Evolutionary conservation across 2,797 vertebrate species (phyloP), one percentile per base, ranked within the genome.

Genomic region (Danio choprae): DNA sequence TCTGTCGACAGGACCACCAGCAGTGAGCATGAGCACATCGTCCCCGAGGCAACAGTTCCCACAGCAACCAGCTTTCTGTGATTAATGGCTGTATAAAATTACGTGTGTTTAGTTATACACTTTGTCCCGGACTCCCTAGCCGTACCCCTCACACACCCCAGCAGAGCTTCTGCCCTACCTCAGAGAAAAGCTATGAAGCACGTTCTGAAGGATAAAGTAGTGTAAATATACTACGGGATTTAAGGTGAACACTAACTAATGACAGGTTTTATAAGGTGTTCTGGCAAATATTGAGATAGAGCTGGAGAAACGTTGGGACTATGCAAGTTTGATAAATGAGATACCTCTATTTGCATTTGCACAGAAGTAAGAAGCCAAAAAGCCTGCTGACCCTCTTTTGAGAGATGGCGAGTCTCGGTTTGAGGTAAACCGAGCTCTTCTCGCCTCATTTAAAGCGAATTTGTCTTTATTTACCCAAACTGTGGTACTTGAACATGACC

Each of bases 1-100:
- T 74, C 83, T 63, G 62, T 79, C 67, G 85, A 90, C 89, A 89
- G 89, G 92, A 93, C 93, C 92, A 92, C 92, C 92, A 74, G 88
- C 76, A 75, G 84, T 7, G 87, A 89, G 82, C 22, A 83, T 84
- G 90, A 90, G 84, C 84, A 43, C 86, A 84, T 83, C 59, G 22
- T 83, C 83, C 82, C 84, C 10, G 20, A 53, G 86, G 85, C 84
- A 58, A 76, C 75, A 87, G 86, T 88, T 69, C 59, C 55, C 15
- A 6, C 12, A 38, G 59, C 58, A 71, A 44, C 12, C 1, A 12
- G 62, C 58, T 86, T 85, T 82, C 80, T 81, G 85, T 90, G 91
- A 92, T 93, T 91, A 90, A 93, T 90, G 83, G 84, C 83, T 82
- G 85, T 80, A 87, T 85, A 80, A 64, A 86, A 89, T 91, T 90